A percentile compares a stretch with the other conserved stretches of the same genome.
Evolutionary conservation across 2,888 invertebrate species (phyloP).

Genomic region (Thymelicus lineola): DNA sequence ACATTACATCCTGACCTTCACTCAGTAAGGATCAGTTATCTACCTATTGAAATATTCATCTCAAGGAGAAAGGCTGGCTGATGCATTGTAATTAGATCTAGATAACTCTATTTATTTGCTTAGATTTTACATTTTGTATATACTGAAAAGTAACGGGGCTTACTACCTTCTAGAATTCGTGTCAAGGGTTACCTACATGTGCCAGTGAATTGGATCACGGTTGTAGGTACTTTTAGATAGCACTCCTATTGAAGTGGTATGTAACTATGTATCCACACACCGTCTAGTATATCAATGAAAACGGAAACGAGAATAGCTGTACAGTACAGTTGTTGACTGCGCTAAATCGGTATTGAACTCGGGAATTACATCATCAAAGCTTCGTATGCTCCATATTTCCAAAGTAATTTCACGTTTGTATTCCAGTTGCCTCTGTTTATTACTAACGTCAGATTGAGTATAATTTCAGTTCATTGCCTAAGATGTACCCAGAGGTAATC

Average conservation of each 20-base stretch:
- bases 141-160: too few relatives aligned
- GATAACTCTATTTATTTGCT: too few relatives aligned
- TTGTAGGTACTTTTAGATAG: constrained; percentile 11
- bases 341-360: constrained; percentile 57
- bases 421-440: constrained; percentile 27
- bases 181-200: neutral
- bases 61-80: too few relatives aligned
- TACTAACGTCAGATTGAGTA: constrained; percentile 22
- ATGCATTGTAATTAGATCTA: too few relatives aligned
- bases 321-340: constrained; percentile 48
- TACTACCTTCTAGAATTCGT: too few relatives aligned
- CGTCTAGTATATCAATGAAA: constrained; percentile 37
- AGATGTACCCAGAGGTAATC: too few relatives aligned
- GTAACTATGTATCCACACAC: constrained; percentile 6
- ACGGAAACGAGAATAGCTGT: constrained; percentile 50
- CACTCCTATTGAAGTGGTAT: constrained; percentile 35
- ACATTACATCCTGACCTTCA: too few relatives aligned
- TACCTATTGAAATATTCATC: too few relatives aligned
- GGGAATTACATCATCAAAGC: constrained; percentile 54
- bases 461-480: constrained; percentile 6
- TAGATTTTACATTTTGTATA: too few relatives aligned
- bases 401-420: constrained; percentile 30
- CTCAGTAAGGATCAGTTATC: too few relatives aligned
- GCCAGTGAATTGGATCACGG: neutral
- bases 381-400: constrained; percentile 49